phyloP scores from a whole-genome alignment of 1,140 invertebrate genomes.

The Whitmania pigra region DNA sequence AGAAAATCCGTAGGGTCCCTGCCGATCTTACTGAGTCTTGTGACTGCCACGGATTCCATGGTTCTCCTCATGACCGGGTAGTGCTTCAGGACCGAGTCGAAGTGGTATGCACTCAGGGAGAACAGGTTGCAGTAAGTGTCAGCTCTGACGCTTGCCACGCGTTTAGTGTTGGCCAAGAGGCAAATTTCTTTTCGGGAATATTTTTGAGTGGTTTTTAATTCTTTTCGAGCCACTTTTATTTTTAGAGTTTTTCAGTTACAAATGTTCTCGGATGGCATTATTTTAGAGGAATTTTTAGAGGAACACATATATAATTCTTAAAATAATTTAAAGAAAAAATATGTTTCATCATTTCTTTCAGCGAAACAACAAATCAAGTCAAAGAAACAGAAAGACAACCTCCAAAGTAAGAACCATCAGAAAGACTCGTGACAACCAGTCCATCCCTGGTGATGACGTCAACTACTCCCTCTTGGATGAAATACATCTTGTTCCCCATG shows the following conservation, averaged over 20 bases:
- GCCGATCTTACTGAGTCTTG: slow-evolving; percentile 92
- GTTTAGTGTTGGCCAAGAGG: slow-evolving; percentile 77
- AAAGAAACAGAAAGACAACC: slow-evolving; percentile 34
- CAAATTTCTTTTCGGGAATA: slow-evolving; percentile 58
- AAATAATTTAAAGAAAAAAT: too few relatives aligned
- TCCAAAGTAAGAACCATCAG: slow-evolving; percentile 89
- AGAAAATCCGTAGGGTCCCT: slow-evolving; percentile 90
- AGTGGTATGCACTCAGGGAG: slow-evolving; percentile 90
- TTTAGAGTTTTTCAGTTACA: background rate
- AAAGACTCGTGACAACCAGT: slow-evolving; percentile 80
- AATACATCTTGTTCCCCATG: slow-evolving; percentile 90
- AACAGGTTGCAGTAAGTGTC: slow-evolving; percentile 98
- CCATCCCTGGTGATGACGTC: slow-evolving; percentile 75
- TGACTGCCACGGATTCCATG: slow-evolving; percentile 97
- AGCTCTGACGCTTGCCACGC: slow-evolving; percentile 86
- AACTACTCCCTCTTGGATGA: slow-evolving; percentile 91
- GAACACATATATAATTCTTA: too few relatives aligned
- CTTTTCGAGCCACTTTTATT: too few relatives aligned
- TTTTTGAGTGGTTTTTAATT: too few relatives aligned
- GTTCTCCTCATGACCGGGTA: slow-evolving; percentile 94
- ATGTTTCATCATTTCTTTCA: too few relatives aligned
- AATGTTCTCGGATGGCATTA: background rate
- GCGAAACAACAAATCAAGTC: background rate
- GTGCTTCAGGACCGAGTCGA: slow-evolving; percentile 87
- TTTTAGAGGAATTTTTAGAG: too few relatives aligned